phyloP scores from a whole-genome alignment of 2,113 vertebrate genomes.

The Cisticola juncidis region DNA sequence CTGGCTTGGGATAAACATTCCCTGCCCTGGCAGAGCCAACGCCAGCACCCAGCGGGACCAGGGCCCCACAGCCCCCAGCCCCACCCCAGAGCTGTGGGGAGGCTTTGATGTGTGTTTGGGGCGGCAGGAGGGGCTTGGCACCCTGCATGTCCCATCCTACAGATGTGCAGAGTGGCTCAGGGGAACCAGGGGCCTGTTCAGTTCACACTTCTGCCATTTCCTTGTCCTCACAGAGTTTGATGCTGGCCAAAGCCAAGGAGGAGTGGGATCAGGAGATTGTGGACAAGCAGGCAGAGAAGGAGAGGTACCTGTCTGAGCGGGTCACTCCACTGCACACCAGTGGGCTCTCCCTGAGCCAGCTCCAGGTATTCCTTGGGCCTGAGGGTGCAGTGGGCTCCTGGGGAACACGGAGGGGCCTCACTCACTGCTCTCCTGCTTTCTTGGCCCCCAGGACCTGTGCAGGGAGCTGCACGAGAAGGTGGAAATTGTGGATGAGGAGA shows the following conservation, averaged over 20 bases:
- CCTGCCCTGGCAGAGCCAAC: not conserved
- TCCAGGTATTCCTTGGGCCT: slow-evolving; percentile 77
- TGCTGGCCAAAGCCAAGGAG: slow-evolving; percentile 94
- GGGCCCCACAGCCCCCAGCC: not conserved
- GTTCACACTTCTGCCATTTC: not conserved
- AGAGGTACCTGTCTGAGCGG: slow-evolving; percentile 83
- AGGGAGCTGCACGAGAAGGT: slow-evolving; percentile 87
- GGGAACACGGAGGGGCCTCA: accelerated
- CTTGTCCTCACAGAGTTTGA: slow-evolving; percentile 79
- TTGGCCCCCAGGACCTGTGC: slow-evolving; percentile 83
- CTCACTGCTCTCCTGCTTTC: not conserved
- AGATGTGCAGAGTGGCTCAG: accelerated
- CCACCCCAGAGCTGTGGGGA: not conserved
- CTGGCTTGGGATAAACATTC: not conserved
- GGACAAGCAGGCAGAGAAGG: slow-evolving; percentile 87
- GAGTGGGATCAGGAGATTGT: slow-evolving; percentile 87
- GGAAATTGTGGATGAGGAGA: slow-evolving; percentile 89
- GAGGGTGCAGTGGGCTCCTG: accelerated
- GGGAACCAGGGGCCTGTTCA: not conserved
- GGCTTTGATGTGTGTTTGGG: slow-evolving; percentile 6
- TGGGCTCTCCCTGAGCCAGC: slow-evolving; percentile 79
- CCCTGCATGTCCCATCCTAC: not conserved
- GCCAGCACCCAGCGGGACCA: not conserved
- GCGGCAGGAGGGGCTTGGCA: not conserved
- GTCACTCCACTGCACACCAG: slow-evolving; percentile 76